phyloP scores from a whole-genome alignment of 2,888 invertebrate genomes.

The Drosophila fulvimacula region DNA sequence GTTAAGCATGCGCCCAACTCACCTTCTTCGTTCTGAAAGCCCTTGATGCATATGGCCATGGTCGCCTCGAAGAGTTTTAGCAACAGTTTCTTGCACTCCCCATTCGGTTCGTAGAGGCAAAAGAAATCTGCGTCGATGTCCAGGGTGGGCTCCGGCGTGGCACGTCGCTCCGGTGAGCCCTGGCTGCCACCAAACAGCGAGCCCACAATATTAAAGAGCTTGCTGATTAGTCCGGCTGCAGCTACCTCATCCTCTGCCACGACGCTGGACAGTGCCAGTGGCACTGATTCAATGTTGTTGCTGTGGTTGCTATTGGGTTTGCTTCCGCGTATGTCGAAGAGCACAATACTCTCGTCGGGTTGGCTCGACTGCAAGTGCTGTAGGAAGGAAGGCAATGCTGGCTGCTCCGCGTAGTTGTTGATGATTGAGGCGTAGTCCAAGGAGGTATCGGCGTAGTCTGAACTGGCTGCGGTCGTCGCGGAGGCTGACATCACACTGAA shows the following conservation, averaged over 20 bases:
- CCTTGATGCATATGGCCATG: slow-evolving; percentile 83
- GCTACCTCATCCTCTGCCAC: slow-evolving; percentile 40
- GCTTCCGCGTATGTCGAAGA: slow-evolving; percentile 81
- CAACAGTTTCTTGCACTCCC: slow-evolving; percentile 82
- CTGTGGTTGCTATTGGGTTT: slow-evolving; percentile 11
- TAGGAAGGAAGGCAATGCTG: slow-evolving; percentile 64
- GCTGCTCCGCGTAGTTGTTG: slow-evolving; percentile 49
- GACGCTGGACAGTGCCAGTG: slow-evolving; percentile 19
- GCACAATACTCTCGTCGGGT: slow-evolving; percentile 74
- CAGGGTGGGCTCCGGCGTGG: slow-evolving; percentile 24
- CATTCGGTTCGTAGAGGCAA: slow-evolving; percentile 72
- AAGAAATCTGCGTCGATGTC: slow-evolving; percentile 66
- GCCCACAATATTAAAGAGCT: slow-evolving; percentile 79
- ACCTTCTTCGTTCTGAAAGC: slow-evolving; percentile 82
- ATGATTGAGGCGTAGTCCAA: slow-evolving; percentile 61
- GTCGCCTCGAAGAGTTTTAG: slow-evolving; percentile 84
- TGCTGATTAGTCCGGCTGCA: slow-evolving; percentile 66
- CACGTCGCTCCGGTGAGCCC: slow-evolving; percentile 19
- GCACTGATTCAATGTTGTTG: slow-evolving; percentile 9
- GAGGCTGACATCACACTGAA: slow-evolving; percentile 63
- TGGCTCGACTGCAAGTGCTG: slow-evolving; percentile 59
- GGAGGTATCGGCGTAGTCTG: slow-evolving; percentile 49
- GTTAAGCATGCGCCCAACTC: slow-evolving; percentile 50
- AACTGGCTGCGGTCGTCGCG: slow-evolving; percentile 44
- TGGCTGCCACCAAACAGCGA: slow-evolving; percentile 71